phyloP scores from a whole-genome alignment of 2,113 vertebrate genomes.

The Condylura cristata region DNA sequence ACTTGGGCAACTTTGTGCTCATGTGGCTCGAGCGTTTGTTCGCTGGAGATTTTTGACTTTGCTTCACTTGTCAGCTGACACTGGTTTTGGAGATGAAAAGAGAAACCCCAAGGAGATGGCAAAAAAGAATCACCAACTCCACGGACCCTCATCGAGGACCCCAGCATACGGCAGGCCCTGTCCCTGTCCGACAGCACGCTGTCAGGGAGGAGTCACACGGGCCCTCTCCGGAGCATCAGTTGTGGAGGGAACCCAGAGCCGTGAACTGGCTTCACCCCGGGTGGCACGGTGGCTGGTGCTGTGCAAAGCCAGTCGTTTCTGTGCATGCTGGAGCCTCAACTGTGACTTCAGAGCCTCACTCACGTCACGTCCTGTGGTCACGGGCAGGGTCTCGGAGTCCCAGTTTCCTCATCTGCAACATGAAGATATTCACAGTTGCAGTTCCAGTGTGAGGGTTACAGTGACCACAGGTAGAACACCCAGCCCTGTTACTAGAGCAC shows the following conservation, averaged over 20 bases:
- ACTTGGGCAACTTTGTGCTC: not conserved
- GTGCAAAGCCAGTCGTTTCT: not conserved
- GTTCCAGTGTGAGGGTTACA: not conserved
- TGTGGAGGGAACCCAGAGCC: not conserved
- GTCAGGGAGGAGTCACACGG: too few species aligned
- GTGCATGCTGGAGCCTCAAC: not conserved
- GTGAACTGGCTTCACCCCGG: not conserved
- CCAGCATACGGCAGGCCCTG: too few species aligned
- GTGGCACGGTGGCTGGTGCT: not conserved
- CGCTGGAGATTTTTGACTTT: not conserved
- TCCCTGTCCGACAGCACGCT: not conserved
- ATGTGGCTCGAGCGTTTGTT: not conserved
- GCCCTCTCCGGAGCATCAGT: not conserved
- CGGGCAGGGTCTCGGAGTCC: not conserved
- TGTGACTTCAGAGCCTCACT: not conserved
- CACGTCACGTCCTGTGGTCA: not conserved
- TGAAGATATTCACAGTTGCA: not conserved
- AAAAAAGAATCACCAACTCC: not conserved
- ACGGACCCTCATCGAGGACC: too few species aligned
- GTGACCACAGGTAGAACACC: not conserved
- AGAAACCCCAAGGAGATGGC: not conserved
- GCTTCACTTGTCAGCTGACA: slow-evolving; percentile 36
- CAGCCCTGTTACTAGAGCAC: not conserved
- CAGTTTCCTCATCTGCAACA: not conserved
- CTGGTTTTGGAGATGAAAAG: not conserved